Percentiles rank a stretch among this genome's conserved stretches.
phyloP scores from a whole-genome alignment of 2,113 vertebrate species.

The Oryzias javanicus region DNA sequence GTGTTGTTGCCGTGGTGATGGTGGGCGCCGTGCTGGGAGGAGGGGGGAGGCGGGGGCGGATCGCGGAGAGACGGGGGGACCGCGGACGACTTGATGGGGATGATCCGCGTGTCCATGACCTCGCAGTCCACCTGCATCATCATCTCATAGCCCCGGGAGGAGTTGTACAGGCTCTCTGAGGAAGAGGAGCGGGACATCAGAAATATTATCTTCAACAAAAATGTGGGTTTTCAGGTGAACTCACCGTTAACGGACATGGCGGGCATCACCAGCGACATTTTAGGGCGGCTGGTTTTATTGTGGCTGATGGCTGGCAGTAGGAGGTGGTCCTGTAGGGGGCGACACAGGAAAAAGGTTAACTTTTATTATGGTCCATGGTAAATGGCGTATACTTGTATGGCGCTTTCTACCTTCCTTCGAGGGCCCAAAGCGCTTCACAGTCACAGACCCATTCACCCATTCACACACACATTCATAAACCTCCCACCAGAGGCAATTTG shows the following conservation, averaged over 20 bases:
- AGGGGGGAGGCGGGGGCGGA: constrained; percentile 49
- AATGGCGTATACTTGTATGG: no score
- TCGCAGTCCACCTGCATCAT: constrained; percentile 97
- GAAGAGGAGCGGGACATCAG: not conserved
- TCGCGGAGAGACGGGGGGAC: constrained; percentile 86
- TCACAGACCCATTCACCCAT: no score
- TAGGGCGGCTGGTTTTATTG: constrained; percentile 89
- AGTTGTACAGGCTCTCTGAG: constrained; percentile 84
- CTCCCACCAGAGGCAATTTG: no score
- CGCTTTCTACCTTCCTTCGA: no score
- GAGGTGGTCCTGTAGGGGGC: constrained; percentile 82
- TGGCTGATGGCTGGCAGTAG: constrained; percentile 90
- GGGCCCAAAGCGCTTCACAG: no score
- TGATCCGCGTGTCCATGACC: constrained; percentile 91
- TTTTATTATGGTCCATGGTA: no score
- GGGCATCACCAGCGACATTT: constrained; percentile 94
- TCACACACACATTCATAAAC: no score
- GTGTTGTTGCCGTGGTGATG: constrained; percentile 80
- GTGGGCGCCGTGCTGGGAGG: constrained; percentile 36
- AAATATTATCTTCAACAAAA: no score
- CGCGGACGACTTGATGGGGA: constrained; percentile 90
- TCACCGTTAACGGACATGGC: constrained; percentile 91
- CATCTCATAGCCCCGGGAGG: constrained; percentile 83
- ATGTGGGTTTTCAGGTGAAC: not conserved
- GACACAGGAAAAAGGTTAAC: not conserved